Conservation (phyloP, 2,888 invertebrate species). For the Lissonota sp. region DNA sequence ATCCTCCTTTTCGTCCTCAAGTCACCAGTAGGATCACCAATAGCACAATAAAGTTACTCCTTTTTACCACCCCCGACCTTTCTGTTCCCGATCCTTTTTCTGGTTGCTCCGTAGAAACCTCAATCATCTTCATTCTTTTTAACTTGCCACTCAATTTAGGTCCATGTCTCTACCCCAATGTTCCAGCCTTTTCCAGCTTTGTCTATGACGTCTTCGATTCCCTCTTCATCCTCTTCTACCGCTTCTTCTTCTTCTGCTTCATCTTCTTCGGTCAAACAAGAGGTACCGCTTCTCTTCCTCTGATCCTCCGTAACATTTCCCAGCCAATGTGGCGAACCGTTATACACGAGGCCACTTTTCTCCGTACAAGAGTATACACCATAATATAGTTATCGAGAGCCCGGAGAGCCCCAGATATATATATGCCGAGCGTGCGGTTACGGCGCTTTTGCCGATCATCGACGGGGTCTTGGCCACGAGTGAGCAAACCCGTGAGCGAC, state of each 20-base stretch:
- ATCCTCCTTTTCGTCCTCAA: slow-evolving; percentile 25
- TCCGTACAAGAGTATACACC: slow-evolving; percentile 71
- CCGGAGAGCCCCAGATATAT: slow-evolving; percentile 63
- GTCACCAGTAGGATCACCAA: slow-evolving; percentile 25
- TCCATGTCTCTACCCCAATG: slow-evolving; percentile 24
- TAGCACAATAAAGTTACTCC: slow-evolving; percentile 24
- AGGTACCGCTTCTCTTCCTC: slow-evolving; percentile 73
- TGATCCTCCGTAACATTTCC: slow-evolving; percentile 53
- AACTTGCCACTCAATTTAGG: slow-evolving; percentile 19
- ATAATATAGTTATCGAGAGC: slow-evolving; percentile 75
- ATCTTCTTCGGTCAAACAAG: slow-evolving; percentile 70
- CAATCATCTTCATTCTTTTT: slow-evolving; percentile 57
- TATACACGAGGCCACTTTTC: slow-evolving; percentile 74
- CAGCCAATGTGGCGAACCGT: slow-evolving; percentile 68
- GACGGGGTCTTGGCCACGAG: not conserved
- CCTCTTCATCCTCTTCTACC: too few relatives aligned
- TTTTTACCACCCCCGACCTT: too few relatives aligned
- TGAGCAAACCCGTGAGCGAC: slow-evolving; percentile 34
- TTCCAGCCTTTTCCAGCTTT: not conserved
- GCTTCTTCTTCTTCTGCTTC: not conserved
- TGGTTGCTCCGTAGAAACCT: slow-evolving; percentile 41
- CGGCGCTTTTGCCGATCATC: slow-evolving; percentile 48
- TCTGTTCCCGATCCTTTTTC: slow-evolving; percentile 47
- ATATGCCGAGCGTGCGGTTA: slow-evolving; percentile 59
- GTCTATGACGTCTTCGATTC: too few relatives aligned